A percentile compares a stretch with the other conserved stretches of the same genome.
Evolutionary conservation across 2,113 vertebrate species (phyloP).

Genomic region (Malurus elegans): DNA sequence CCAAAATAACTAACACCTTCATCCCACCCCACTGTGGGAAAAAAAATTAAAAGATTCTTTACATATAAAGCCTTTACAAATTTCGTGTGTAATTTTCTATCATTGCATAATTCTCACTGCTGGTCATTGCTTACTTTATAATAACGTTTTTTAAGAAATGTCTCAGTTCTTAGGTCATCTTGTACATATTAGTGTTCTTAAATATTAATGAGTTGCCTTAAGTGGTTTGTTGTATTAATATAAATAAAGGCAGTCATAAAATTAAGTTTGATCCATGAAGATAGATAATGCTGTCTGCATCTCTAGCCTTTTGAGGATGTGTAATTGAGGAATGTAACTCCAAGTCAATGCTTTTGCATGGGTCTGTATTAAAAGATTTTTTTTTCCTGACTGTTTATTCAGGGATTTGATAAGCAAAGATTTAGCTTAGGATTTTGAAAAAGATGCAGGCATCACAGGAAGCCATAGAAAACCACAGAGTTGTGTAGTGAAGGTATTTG

Average conservation of each 20-base stretch:
- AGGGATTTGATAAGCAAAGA: background rate
- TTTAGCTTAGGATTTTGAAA: background rate
- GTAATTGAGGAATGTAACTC: background rate
- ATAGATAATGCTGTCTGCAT: background rate
- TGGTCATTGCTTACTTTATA: background rate
- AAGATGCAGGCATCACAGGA: background rate
- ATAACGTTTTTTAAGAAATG: background rate
- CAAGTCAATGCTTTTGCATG: background rate
- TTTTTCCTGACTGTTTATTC: background rate
- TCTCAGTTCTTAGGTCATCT: background rate
- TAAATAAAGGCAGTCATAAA: background rate
- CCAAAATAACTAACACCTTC: background rate
- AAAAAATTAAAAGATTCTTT: background rate
- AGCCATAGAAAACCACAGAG: background rate
- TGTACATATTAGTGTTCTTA: background rate
- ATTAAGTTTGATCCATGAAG: background rate
- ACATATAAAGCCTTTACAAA: background rate
- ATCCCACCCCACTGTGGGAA: background rate
- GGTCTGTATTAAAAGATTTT: background rate
- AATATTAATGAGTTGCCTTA: background rate
- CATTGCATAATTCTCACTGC: background rate
- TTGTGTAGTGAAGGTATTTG: background rate
- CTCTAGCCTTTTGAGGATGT: background rate
- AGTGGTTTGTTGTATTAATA: background rate
- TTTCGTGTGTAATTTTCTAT: background rate